Conservation (phyloP, 2,888 invertebrate genomes). For the Pollenia griseotomentosa region DNA sequence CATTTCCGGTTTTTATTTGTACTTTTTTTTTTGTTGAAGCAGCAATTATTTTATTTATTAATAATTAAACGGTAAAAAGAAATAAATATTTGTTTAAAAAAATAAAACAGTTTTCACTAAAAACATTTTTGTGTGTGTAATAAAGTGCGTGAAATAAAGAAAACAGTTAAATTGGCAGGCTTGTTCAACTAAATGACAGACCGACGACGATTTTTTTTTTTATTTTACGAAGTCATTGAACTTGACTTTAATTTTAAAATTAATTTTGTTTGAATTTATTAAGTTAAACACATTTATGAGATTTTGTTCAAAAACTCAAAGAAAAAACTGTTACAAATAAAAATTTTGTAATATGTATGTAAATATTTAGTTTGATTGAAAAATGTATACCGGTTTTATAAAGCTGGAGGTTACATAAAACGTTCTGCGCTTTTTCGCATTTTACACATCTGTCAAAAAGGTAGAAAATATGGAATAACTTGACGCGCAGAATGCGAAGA, state of each 20-base stretch:
- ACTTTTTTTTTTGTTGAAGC: not conserved
- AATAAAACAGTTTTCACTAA: constrained; percentile 32
- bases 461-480: no score
- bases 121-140: not conserved
- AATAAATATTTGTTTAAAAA: constrained; percentile 2
- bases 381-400: no score
- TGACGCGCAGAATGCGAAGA: no score
- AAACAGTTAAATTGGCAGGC: constrained; percentile 30
- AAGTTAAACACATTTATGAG: constrained; percentile 2
- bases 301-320: not conserved
- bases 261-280: not conserved
- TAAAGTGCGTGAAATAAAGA: constrained; percentile 43
- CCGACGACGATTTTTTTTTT: not conserved
- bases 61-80: constrained; percentile 43
- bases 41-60: constrained; percentile 18
- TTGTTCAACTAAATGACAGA: constrained; percentile 4
- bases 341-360: no score
- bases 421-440: no score
- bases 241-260: constrained; percentile 52
- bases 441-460: no score
- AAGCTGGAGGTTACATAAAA: no score
- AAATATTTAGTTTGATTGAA: no score
- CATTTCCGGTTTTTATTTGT: constrained; percentile 57
- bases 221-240: constrained; percentile 51
- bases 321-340: no score